Evolutionary conservation across 2,797 vertebrate species (phyloP).

Genomic region (Heteromormyrus szaboi): DNA sequence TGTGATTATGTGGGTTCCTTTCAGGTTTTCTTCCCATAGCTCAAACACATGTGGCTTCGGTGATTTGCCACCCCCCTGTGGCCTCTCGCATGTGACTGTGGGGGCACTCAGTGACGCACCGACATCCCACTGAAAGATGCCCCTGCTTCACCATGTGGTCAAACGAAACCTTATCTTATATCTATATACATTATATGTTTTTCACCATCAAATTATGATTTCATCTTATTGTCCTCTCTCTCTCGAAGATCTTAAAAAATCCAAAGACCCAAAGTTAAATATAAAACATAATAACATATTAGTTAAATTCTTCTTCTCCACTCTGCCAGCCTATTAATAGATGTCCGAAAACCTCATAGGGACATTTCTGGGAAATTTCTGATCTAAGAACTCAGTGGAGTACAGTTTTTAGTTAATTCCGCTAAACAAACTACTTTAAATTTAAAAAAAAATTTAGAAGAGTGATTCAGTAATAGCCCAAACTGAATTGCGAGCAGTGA

Average conservation of each 20-base stretch:
- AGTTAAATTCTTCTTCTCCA: neutral
- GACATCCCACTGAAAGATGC: neutral
- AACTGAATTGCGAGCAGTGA: neutral
- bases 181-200: neutral
- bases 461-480: neutral
- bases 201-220: neutral
- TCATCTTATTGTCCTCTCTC: neutral
- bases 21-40: neutral
- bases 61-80: neutral
- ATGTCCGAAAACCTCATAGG: neutral
- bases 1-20: neutral
- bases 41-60: neutral
- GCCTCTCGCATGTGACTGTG: neutral
- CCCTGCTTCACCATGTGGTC: neutral
- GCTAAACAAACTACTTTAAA: neutral
- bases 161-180: neutral
- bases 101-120: neutral
- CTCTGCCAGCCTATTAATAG: neutral
- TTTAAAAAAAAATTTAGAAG: neutral
- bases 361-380: neutral
- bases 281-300: slow-evolving; percentile 5
- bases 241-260: neutral
- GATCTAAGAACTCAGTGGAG: neutral
- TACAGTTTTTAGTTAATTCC: neutral
- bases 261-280: neutral